Percentiles rank a stretch among this genome's conserved stretches.
These are phyloP conservation scores for Dromaius novaehollandiae DNA, from an alignment of 2,113 vertebrate species.

Conservation along the genomic window DNA sequence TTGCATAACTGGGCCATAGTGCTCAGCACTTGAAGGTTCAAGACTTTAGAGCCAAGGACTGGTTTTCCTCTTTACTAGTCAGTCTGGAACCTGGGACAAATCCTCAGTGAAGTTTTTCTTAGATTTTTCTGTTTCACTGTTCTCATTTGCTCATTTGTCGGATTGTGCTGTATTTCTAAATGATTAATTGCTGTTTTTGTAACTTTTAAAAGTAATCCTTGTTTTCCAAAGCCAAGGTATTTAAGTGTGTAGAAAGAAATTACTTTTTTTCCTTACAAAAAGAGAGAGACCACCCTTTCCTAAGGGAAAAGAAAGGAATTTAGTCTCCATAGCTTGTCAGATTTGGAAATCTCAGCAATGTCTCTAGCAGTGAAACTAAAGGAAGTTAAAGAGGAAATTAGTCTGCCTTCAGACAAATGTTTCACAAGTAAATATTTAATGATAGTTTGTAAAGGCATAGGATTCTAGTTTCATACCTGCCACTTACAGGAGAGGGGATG, in stretches of 20 bases:
- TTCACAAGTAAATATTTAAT: constrained; percentile 23
- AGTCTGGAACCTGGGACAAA: neutral
- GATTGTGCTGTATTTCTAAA: neutral
- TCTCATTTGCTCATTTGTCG: neutral
- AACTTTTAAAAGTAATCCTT: neutral
- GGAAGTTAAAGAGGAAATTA: neutral
- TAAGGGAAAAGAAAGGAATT: neutral
- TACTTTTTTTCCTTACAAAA: neutral
- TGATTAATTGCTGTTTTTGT: neutral
- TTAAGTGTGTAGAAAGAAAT: neutral
- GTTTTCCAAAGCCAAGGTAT: neutral
- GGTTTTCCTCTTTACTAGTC: neutral
- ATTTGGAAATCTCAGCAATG: neutral
- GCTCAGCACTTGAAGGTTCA: neutral
- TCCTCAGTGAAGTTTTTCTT: neutral
- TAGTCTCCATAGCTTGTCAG: neutral
- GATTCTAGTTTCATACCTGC: neutral
- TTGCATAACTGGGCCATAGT: neutral
- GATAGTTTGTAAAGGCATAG: neutral
- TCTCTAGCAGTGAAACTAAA: neutral
- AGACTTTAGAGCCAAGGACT: neutral
- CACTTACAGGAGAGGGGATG: neutral
- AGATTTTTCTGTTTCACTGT: neutral
- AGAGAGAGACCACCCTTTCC: neutral
- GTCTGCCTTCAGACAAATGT: neutral